A percentile compares a stretch with the other conserved stretches of the same genome.
These are phyloP conservation scores for Catocala sponsa DNA, from an alignment of 2,888 invertebrate genomes.

Conservation along the genomic window DNA sequence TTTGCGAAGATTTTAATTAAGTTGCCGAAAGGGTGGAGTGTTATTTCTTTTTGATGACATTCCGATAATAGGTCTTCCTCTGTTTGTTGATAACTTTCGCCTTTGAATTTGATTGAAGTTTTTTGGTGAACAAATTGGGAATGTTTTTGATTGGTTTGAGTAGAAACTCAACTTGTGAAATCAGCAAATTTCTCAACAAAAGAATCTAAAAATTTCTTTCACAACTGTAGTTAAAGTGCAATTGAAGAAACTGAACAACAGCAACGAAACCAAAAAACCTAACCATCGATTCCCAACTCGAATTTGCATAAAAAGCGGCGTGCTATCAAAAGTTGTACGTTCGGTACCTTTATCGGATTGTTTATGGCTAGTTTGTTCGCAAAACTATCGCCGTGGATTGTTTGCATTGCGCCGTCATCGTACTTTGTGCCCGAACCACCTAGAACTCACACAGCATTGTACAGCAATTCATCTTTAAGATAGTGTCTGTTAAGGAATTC, in stretches of 20 bases:
- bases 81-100: constrained; percentile 62
- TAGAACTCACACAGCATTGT: constrained; percentile 52
- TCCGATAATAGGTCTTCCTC: constrained; percentile 77
- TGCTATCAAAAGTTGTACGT: constrained; percentile 56
- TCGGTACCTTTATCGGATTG: constrained; percentile 53
- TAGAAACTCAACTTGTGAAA: neutral
- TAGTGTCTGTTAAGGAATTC: constrained; percentile 53
- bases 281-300: constrained; percentile 45
- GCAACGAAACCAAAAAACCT: constrained; percentile 39
- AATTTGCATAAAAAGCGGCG: constrained; percentile 63
- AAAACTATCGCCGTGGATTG: constrained; percentile 46
- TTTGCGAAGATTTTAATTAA: constrained; percentile 76
- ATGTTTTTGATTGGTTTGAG: constrained; percentile 29
- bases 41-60: constrained; percentile 85
- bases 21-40: constrained; percentile 76
- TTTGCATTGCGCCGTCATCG: constrained; percentile 53
- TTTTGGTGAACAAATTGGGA: constrained; percentile 29
- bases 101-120: constrained; percentile 68
- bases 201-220: constrained; percentile 7
- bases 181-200: constrained; percentile 3
- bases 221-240: constrained; percentile 30
- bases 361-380: constrained; percentile 50
- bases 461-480: constrained; percentile 56
- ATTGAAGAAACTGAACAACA: constrained; percentile 40
- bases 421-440: constrained; percentile 31